phyloP scores from a whole-genome alignment of 2,888 invertebrate genomes.

The Scrobipalpa atriplicella region DNA sequence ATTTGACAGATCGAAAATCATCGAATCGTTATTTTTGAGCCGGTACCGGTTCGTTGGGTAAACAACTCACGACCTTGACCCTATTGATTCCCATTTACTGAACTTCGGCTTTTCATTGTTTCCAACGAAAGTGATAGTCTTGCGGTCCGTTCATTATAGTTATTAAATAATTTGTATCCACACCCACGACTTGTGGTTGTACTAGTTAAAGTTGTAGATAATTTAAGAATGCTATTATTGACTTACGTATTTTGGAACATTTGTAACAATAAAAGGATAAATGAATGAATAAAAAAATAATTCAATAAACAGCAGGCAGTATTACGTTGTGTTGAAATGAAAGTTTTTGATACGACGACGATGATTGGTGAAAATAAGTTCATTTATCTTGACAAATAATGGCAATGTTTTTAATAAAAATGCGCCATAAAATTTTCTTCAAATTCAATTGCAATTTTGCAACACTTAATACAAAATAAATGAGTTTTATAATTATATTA shows the following conservation, averaged over 20 bases:
- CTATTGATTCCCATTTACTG: conserved; percentile 21
- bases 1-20: neutral
- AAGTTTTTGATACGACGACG: no score
- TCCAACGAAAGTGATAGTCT: conserved; percentile 22
- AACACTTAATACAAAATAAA: no score
- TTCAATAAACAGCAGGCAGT: no score
- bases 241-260: neutral
- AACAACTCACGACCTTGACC: conserved; percentile 26
- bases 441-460: no score
- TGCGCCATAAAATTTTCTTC: no score
- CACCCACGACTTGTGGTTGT: neutral
- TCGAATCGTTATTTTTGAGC: conserved; percentile 5
- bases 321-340: no score
- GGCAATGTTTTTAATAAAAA: no score
- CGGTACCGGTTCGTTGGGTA: conserved; percentile 26
- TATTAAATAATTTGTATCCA: conserved; percentile 7
- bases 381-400: no score
- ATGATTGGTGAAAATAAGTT: no score
- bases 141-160: conserved; percentile 6
- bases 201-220: neutral
- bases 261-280: no score
- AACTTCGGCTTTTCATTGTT: conserved; percentile 18
- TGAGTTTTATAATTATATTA: neutral
- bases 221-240: neutral
- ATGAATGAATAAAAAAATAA: no score